Conservation (phyloP, 2,888 invertebrate species). For the Gisinianus flammeolus region DNA sequence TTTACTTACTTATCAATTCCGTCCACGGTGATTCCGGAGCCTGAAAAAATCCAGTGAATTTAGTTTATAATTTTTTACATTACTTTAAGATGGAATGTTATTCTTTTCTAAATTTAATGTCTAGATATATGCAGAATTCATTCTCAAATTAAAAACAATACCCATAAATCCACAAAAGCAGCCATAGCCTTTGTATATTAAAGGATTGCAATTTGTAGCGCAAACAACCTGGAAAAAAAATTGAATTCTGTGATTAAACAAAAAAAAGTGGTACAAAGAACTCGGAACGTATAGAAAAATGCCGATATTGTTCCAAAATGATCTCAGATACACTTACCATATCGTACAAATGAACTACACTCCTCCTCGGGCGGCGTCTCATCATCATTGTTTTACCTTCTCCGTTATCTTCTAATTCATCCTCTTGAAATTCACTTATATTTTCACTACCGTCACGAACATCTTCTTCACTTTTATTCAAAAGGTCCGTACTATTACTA, state of each 20-base stretch:
- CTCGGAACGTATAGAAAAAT: too few relatives aligned
- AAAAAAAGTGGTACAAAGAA: too few relatives aligned
- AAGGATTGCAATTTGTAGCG: conserved; percentile 74
- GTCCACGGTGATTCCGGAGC: conserved; percentile 78
- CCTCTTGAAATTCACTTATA: conserved; percentile 56
- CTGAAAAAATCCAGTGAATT: conserved; percentile 61
- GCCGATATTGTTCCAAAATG: too few relatives aligned
- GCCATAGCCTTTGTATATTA: conserved; percentile 84
- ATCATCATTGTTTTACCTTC: conserved; percentile 36
- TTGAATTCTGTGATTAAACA: too few relatives aligned
- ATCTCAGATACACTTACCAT: too few relatives aligned
- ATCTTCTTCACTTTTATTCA: too few relatives aligned
- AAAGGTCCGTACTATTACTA: too few relatives aligned
- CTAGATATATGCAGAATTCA: not conserved
- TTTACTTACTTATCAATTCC: conserved; percentile 75
- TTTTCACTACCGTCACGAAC: conserved; percentile 47
- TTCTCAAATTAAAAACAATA: not conserved
- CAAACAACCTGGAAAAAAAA: too few relatives aligned
- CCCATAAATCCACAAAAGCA: conserved; percentile 84
- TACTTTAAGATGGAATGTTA: too few relatives aligned
- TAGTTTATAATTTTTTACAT: too few relatives aligned
- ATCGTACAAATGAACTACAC: conserved; percentile 79
- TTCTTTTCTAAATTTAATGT: too few relatives aligned
- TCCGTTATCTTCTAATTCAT: conserved; percentile 20
- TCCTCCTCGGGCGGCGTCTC: conserved; percentile 69